Base-by-base conservation (phyloP, 2,797 vertebrate species). In the Microcaecilia unicolor region DNA sequence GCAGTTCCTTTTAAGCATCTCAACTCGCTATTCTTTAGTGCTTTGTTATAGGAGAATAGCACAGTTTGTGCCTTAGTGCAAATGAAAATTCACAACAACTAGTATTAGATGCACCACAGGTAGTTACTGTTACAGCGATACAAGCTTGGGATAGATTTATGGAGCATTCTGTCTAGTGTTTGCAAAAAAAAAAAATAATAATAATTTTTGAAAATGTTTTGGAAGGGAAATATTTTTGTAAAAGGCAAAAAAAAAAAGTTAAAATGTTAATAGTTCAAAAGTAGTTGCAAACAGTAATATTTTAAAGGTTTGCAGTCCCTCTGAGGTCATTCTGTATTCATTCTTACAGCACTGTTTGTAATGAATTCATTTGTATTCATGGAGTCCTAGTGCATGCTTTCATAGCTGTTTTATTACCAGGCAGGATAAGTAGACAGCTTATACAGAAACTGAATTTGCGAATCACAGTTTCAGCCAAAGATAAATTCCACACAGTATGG, bases 61-160 rank as follows among this genome's bases (percentile, higher is more conserved):
- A 32, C 23, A 43, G 24, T 24, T 49, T 33, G 31, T 8, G 28
- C 25, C 44, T 26, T 43, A 28, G 28, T 49, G 64, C 48, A 59
- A 54, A 31, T 35, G 37, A 55, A 64, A 72, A 58, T 38, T 30
- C 47, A 57, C 26, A 70, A 25, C 31, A 27, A 44, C 50, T 15
- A 40, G 60, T 41, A 68, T 48, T 27, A 64, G 45, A 31, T 36
- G 30, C 58, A 25, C 37, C 54, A 18, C 25, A n/a, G 54, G 39
- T 48, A 55, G 5, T 23, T 49, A 13, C n/a, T 13, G 46, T 32
- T 29, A 32, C 38, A 34, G 7, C 3, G 19, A 33, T 3, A 37
- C 18, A n/a, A 18, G 18, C 6, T 10, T 26, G 18, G 18, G 20
- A 11, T 1, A 30, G 10, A 16, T 1, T 0, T 24, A 33, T 22